Evolutionary conservation across 2,113 vertebrate species (phyloP).

Genomic region (Oncorhynchus kisutch): DNA sequence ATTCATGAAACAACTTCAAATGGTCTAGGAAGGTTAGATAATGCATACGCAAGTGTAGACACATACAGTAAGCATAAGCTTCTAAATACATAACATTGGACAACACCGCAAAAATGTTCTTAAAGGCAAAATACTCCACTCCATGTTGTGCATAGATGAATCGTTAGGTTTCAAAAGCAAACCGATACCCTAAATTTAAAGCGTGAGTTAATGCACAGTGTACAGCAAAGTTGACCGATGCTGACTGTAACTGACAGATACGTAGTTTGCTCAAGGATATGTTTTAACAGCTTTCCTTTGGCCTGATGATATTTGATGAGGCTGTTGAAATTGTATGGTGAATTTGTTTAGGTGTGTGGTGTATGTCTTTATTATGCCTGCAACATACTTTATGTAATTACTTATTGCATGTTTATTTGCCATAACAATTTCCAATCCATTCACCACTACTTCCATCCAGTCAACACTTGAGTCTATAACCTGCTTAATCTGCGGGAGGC

Average conservation of each 20-base stretch:
- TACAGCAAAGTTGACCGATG: too few species aligned
- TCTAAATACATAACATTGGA: not conserved
- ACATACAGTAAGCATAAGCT: not conserved
- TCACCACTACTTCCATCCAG: not conserved
- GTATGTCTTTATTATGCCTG: not conserved
- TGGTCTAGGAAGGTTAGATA: not conserved
- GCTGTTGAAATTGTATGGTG: too few species aligned
- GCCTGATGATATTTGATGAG: too few species aligned
- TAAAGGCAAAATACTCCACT: not conserved
- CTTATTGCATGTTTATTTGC: slow-evolving; percentile 3
- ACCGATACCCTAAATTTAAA: too few species aligned
- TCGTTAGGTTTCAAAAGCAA: not conserved
- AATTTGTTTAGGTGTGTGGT: too few species aligned
- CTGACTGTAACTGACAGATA: too few species aligned
- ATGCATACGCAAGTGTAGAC: not conserved
- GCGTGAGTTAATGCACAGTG: too few species aligned
- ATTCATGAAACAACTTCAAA: too few species aligned
- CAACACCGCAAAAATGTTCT: not conserved
- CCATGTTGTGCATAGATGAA: not conserved
- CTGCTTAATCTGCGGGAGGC: not conserved
- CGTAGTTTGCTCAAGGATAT: too few species aligned
- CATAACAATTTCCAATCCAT: not conserved
- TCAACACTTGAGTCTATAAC: not conserved
- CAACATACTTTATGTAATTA: not conserved
- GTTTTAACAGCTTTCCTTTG: too few species aligned